phyloP scores from a whole-genome alignment of 1,140 invertebrate species.

The Drosophila azteca region DNA sequence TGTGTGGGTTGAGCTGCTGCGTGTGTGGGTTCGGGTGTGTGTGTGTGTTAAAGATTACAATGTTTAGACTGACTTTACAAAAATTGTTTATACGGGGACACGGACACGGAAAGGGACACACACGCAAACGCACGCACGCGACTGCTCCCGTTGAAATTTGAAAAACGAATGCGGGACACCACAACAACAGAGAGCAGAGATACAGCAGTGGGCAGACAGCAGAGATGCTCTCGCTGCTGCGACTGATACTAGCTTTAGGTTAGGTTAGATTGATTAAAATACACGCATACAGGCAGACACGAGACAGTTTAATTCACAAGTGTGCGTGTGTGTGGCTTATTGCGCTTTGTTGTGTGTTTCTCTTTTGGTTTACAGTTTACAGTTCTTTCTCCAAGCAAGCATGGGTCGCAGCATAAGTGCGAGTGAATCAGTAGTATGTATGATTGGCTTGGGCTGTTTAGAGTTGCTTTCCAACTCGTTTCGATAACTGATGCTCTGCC shows the following conservation, averaged over 20 bases:
- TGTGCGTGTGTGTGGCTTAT: slow-evolving; percentile 11
- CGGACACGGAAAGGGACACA: slow-evolving; percentile 18
- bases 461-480: slow-evolving; percentile 36
- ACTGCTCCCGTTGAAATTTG: slow-evolving; percentile 54
- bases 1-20: slow-evolving; percentile 6
- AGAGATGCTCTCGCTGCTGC: too few relatives aligned
- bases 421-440: slow-evolving; percentile 37
- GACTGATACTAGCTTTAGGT: too few relatives aligned
- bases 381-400: slow-evolving; percentile 33
- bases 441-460: slow-evolving; percentile 3
- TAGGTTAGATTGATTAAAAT: slow-evolving; percentile 2
- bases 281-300: background rate
- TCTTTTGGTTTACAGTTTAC: background rate
- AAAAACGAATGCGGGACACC: slow-evolving; percentile 60
- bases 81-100: slow-evolving; percentile 9
- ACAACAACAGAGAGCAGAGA: slow-evolving; percentile 37
- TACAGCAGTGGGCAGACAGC: background rate
- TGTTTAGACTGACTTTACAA: slow-evolving; percentile 12
- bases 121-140: slow-evolving; percentile 30
- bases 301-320: background rate
- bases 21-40: slow-evolving; percentile 1
- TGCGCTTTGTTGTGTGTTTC: background rate
- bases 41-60: slow-evolving; percentile 19
- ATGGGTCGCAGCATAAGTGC: slow-evolving; percentile 50
- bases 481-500: slow-evolving; percentile 20